Base-by-base conservation (phyloP, 2,797 vertebrate species). In the Vipera ursinii region DNA sequence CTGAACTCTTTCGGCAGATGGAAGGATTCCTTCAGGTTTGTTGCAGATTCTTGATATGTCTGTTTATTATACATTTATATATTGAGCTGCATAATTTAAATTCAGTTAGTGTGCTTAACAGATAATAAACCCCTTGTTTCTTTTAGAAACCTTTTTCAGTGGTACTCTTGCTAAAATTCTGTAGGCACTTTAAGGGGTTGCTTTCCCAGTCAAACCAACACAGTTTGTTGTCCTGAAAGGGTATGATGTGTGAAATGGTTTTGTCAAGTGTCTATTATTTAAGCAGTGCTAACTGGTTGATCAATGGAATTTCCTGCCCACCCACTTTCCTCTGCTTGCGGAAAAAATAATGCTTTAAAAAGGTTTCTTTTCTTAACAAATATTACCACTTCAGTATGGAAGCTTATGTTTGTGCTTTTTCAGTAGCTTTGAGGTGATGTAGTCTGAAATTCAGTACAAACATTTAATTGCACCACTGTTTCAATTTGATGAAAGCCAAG, bases 21-120 rank as follows among this genome's bases (percentile, higher is more conserved):
- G 98, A 98, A 96, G 97, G 98, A n/a, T 99, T 99, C 96, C 98
- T 99, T 90, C 98, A 99, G 99, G 99, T 99, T 96, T 95, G 96
- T 97, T 6, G 91, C 22, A 6, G 73, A 28, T 89, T 61, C 0
- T 0, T 92, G 57, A 86, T 91, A 32, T 60, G 24, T n/a, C 32
- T n/a, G 53, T 93, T 93, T 86, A 85, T 91, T 88, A 94, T 26
- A 78, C 87, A 51, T 63, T 86, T 69, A 38, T 91, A 63, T 92
- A 38, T 93, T 94, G 88, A 82, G 95, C 51, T 85, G 69, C 63
- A 22, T 63, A 26, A 55, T 96, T 92, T 94, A 82, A 82, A 82
- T 48, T 28, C 63, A 92, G 4, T 89, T 69, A 88, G 90, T 38
- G 0, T 86, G 87, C 55, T 93, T 92, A 93, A 90, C 78, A 93